Evolutionary conservation across 2,113 vertebrate genomes (phyloP), one percentile per base, ranked within the genome.

Genomic region (Petaurus breviceps): DNA sequence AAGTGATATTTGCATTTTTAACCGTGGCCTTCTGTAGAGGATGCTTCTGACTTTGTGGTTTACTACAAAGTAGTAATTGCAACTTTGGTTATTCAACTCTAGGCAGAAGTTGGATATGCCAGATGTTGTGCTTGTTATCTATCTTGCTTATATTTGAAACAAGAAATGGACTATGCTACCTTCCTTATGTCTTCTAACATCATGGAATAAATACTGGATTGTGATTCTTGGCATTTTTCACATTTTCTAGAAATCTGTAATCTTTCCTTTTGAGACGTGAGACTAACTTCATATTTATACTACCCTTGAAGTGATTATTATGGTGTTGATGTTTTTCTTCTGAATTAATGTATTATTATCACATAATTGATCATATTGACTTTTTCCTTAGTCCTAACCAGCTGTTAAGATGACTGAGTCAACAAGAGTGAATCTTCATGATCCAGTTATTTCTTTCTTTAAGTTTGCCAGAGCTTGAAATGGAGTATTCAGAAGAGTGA

Each of bases 61-160:
- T 23, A 43, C 43, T 43, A 43, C 68, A 84, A 43, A 84, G 19
- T 84, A 84, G 43, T n/a, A 77, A n/a, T 14, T 68, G 22, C 19
- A 77, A n/a, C 37, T 68, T 12, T 43, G n/a, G n/a, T 43, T 84
- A 22, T 53, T 92, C 54, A 19, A 7, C 55, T 96, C 28, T 92
- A 94, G 91, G 46, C 49, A 47, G 50, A 55, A 9, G 94, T 94
- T 97, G 90, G 51, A 46, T 51, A 46, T 89, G 93, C 77, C 53
- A 28, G 49, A 92, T 61, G 37, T 12, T 51, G 12, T 37, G 3
- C 24, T 90, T 1, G 5, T 84, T 51, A 43, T 1, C 0, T 51
- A 43, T 1, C 0, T 26, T 5, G 47, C 43, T 3, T 57, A 28
- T 31, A 16, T 84, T 55, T 61, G n/a, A 89, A 92, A 51, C 24